Base-by-base conservation (phyloP, 2,888 invertebrate genomes). In the Mythimna loreyi region DNA sequence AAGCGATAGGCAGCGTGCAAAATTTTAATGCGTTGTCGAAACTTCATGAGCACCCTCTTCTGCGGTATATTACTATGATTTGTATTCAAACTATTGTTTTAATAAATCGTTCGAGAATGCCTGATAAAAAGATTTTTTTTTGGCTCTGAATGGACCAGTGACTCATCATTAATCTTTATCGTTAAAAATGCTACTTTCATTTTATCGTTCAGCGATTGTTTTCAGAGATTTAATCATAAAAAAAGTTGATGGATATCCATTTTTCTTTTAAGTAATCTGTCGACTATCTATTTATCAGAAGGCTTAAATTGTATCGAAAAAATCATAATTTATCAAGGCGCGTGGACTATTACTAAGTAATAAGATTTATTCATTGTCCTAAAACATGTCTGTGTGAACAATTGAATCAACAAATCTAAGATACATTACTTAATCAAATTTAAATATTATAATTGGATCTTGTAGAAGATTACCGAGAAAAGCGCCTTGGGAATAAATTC, bases 11-110 rank as follows among this genome's bases (percentile, higher is more conserved):
- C 63, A 75, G 72, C 53, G 81, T 81, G 75, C 73, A 78, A 85
- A 86, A 87, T 86, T 85, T 87, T 87, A 87, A 87, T 84, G 83
- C 71, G 83, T 80, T 84, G 80, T 84, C 75, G 82, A 84, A 86
- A 86, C 77, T 85, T 80, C 50, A 60, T 59, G 71, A 84, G 81
- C 53, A 59, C 52, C 47, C 59, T 50, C 61, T 70, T 56, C 21
- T 72, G 52, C 25, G 43, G 67, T 63, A 50, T 62, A 60, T 60
- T 70, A 60, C 63, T 68, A 72, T 59, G 61, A 77, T 71, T 69
- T 55, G 65, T 53, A 63, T 71, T 56, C 25, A 58, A 61, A 67
- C 56, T 47, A 72, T 72, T 81, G 25, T 67, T 61, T 53, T 64
- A 11, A 36, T 45, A 36, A 23, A 63, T 57, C 9, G 11, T 53